These are phyloP conservation scores for Passer domesticus DNA, from an alignment of 2,113 vertebrate genomes.

Conservation along the genomic window DNA sequence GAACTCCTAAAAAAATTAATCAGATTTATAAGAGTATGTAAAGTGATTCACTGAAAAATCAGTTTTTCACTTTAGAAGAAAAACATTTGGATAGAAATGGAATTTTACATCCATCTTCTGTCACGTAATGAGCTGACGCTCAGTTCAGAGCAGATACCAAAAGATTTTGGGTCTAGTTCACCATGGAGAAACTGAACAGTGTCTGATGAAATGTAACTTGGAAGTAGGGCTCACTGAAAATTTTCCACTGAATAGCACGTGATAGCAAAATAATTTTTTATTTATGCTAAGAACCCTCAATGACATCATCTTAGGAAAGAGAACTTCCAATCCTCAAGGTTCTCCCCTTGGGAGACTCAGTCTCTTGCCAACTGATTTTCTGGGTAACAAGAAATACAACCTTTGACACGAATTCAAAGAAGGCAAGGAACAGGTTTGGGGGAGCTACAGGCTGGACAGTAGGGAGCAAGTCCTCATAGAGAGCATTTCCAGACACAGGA, in stretches of 20 bases:
- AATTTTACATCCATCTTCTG: neutral
- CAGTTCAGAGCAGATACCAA: neutral
- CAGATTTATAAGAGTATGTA: neutral
- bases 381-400: neutral
- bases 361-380: neutral
- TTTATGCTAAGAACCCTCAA: neutral
- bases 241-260: neutral
- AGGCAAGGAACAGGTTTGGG: neutral
- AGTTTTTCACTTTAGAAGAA: neutral
- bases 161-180: neutral
- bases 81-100: neutral
- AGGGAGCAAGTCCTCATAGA: neutral
- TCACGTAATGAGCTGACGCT: accelerated
- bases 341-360: neutral
- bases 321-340: neutral
- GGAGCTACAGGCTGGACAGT: neutral
- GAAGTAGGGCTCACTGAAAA: neutral
- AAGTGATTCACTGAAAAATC: neutral
- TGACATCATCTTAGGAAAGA: neutral
- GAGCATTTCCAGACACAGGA: neutral
- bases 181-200: neutral
- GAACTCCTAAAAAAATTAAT: neutral
- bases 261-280: neutral
- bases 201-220: neutral
- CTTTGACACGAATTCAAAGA: neutral